Conservation (phyloP, 2,888 invertebrate species). For the Holacanthella duospinosa region DNA sequence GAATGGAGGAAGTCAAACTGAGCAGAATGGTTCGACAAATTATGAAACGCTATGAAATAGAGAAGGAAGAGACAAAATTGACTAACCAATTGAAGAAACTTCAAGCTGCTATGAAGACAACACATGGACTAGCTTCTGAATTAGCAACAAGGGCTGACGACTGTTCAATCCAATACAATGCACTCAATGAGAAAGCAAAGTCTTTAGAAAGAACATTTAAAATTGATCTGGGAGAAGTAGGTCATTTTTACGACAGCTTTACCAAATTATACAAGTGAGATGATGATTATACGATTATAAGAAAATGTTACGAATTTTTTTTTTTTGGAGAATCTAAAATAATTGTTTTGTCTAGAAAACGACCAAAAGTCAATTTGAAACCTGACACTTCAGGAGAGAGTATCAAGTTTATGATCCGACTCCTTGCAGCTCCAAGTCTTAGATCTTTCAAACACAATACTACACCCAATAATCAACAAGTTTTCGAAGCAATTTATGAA, state of each 20-base stretch:
- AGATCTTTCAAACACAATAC: constrained; percentile 27
- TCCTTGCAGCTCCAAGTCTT: constrained; percentile 21
- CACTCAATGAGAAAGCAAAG: constrained; percentile 23
- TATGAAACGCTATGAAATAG: constrained; percentile 20
- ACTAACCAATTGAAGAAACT: constrained; percentile 22
- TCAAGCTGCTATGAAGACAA: constrained; percentile 28
- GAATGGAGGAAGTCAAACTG: constrained; percentile 33
- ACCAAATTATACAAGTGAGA: constrained; percentile 32
- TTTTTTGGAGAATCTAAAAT: background rate
- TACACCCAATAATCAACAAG: constrained; percentile 23
- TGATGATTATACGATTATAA: background rate
- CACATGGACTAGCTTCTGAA: constrained; percentile 24
- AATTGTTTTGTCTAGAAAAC: constrained; percentile 19
- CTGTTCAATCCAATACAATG: constrained; percentile 21
- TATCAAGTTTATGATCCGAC: constrained; percentile 20
- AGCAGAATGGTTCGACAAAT: constrained; percentile 26
- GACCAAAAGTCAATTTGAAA: constrained; percentile 26
- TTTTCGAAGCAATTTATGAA: constrained; percentile 27
- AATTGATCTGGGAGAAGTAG: constrained; percentile 33
- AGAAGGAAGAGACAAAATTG: constrained; percentile 23
- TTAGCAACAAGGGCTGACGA: constrained; percentile 20
- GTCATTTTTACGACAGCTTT: constrained; percentile 30
- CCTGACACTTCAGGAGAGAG: constrained; percentile 23
- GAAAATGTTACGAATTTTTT: background rate
- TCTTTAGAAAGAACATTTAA: constrained; percentile 26